Conservation (phyloP, 2,113 vertebrate species). For the Ameiurus melas region DNA sequence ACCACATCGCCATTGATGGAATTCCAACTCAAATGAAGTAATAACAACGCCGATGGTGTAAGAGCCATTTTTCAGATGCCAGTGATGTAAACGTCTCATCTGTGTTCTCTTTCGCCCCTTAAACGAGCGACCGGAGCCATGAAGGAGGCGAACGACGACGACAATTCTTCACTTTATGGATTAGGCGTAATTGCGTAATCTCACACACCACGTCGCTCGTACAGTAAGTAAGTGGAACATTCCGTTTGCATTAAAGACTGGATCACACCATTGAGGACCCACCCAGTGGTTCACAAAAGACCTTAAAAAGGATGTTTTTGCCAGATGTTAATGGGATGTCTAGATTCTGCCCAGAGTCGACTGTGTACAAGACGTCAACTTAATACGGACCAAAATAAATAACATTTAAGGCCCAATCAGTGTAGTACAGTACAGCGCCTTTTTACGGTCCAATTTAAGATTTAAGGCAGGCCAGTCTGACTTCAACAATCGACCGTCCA, state of each 20-base stretch:
- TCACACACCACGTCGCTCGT: not conserved
- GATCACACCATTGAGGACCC: constrained; percentile 13
- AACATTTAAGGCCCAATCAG: no score
- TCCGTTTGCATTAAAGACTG: constrained; percentile 17
- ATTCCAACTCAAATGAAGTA: constrained; percentile 13
- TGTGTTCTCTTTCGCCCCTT: constrained; percentile 5
- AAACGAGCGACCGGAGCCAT: not conserved
- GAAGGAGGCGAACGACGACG: not conserved
- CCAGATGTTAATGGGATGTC: constrained; percentile 21
- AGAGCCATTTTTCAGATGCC: constrained; percentile 29
- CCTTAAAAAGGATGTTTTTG: constrained; percentile 1
- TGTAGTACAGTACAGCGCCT: not conserved
- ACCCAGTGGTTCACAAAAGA: constrained; percentile 11
- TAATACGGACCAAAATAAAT: not conserved
- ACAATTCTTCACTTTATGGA: not conserved
- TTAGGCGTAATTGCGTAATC: constrained; percentile 2
- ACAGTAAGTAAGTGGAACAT: constrained; percentile 2
- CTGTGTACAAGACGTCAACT: not conserved
- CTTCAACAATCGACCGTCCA: not conserved
- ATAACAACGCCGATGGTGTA: constrained; percentile 7
- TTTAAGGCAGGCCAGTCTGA: not conserved
- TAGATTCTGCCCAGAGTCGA: not conserved
- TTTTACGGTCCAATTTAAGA: not conserved
- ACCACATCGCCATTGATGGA: constrained; percentile 21
- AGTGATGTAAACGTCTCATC: constrained; percentile 20